Evolutionary conservation across 2,888 invertebrate species (phyloP).

Genomic region (Eledona agricola): DNA sequence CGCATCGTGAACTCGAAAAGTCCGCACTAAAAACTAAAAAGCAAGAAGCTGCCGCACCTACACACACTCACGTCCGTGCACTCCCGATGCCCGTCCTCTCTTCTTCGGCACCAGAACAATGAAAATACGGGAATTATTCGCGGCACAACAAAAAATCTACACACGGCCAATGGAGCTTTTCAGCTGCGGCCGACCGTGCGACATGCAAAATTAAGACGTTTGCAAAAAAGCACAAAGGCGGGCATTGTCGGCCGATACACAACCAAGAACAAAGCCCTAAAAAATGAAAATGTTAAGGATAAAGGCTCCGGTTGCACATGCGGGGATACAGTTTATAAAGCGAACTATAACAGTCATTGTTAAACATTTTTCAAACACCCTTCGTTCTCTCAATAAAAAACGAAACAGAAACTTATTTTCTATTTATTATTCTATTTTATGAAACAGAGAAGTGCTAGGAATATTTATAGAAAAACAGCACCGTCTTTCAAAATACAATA

Average conservation of each 20-base stretch:
- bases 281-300: constrained; percentile 19
- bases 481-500: too few relatives aligned
- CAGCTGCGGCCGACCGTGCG: constrained; percentile 45
- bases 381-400: too few relatives aligned
- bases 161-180: constrained; percentile 46
- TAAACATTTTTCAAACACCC: too few relatives aligned
- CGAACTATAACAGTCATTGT: too few relatives aligned
- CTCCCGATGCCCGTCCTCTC: constrained; percentile 26
- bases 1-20: constrained; percentile 52
- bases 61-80: constrained; percentile 34
- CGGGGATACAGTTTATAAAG: too few relatives aligned
- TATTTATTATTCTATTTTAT: too few relatives aligned
- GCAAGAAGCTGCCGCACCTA: constrained; percentile 50
- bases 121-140: constrained; percentile 39
- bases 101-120: constrained; percentile 41
- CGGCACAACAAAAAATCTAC: constrained; percentile 46
- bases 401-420: too few relatives aligned
- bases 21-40: constrained; percentile 51
- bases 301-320: too few relatives aligned
- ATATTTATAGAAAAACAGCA: too few relatives aligned
- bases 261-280: constrained; percentile 18
- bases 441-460: too few relatives aligned
- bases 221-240: constrained; percentile 25
- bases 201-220: constrained; percentile 46
- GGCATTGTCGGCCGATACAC: constrained; percentile 8